A percentile compares a stretch with the other conserved stretches of the same genome.
Conservation (phyloP, 2,888 invertebrate genomes). For the Synanthedon formicaeformis region DNA sequence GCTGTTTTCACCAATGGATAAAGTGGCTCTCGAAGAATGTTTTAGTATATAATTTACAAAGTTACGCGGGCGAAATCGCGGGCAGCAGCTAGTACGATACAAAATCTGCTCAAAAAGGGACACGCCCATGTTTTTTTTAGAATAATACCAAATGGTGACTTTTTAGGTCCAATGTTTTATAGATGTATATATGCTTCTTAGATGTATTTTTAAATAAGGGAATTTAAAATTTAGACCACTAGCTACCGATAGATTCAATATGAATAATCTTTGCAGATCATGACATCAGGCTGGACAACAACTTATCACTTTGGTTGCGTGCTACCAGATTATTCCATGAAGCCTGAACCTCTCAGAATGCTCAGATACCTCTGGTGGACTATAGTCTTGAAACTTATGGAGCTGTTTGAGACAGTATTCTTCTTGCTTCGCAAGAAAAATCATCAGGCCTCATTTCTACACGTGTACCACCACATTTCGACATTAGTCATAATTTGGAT, state of each 20-base stretch:
- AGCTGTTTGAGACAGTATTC: constrained; percentile 77
- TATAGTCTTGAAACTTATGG: constrained; percentile 73
- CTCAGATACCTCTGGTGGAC: constrained; percentile 72
- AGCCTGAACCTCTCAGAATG: constrained; percentile 73
- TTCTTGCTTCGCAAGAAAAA: constrained; percentile 79
- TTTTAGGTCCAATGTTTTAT: too few relatives aligned
- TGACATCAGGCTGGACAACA: constrained; percentile 75
- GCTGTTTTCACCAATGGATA: too few relatives aligned
- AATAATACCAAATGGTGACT: too few relatives aligned
- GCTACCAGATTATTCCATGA: constrained; percentile 77
- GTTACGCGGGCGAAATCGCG: too few relatives aligned
- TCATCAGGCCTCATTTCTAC: constrained; percentile 77
- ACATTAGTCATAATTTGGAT: constrained; percentile 73
- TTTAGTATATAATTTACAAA: too few relatives aligned
- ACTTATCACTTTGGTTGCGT: constrained; percentile 75
- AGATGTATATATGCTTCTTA: too few relatives aligned
- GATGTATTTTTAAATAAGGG: too few relatives aligned
- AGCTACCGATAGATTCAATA: not conserved
- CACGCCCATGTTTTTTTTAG: too few relatives aligned
- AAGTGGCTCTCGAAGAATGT: too few relatives aligned
- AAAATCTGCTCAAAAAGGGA: too few relatives aligned
- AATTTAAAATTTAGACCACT: too few relatives aligned
- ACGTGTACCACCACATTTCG: constrained; percentile 79
- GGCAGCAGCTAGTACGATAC: too few relatives aligned
- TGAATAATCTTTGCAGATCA: constrained; percentile 2